Base-by-base conservation (phyloP, 2,888 invertebrate species). In the Plemyria rubiginata region DNA sequence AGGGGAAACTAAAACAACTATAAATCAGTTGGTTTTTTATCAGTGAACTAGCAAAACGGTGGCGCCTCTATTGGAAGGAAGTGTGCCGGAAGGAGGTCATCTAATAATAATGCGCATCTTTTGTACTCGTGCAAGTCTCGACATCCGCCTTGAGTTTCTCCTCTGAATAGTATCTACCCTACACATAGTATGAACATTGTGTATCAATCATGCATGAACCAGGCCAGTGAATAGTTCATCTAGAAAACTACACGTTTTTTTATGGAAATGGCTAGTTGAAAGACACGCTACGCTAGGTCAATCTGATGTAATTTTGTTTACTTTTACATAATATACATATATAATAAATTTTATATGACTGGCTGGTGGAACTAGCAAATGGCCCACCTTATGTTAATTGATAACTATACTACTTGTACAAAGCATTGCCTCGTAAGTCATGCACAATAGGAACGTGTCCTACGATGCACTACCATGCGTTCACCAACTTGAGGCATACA, bases 1-100 rank as follows among this genome's bases (percentile, higher is more conserved):
- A 60, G 54, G 58, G 57, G 58, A 70, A 81, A 76, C 76, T 71
- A 69, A 74, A 81, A 83, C 63, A 73, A 74, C 72, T 70, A 77
- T 85, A 81, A 84, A 83, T 82, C 79, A 73, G 28, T 41, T 58
- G 28, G 48, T 60, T 70, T 73, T 67, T 75, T 74, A 74, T 77
- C 72, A 54, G 56, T 45, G 46, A 54, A 64, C 68, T 66, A 70
- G 54, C 50, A 66, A 70, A 62, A 62, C 58, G 65, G 59, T 49
- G 46, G 46, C 61, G 29, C 43, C 41, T 54, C 50, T 58, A 54
- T 58, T 64, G 54, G 29, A 41, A 62, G 54, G 55, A 58, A 66
- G 66, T 65, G 50, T 49, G 64, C 29, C 50, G 28, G 53, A 67
- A 68, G 68, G 68, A 70, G 71, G 70, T 67, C 71, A 65, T 68